Conservation (phyloP, 2,797 vertebrate species). For the Rhinoraja longicauda region DNA sequence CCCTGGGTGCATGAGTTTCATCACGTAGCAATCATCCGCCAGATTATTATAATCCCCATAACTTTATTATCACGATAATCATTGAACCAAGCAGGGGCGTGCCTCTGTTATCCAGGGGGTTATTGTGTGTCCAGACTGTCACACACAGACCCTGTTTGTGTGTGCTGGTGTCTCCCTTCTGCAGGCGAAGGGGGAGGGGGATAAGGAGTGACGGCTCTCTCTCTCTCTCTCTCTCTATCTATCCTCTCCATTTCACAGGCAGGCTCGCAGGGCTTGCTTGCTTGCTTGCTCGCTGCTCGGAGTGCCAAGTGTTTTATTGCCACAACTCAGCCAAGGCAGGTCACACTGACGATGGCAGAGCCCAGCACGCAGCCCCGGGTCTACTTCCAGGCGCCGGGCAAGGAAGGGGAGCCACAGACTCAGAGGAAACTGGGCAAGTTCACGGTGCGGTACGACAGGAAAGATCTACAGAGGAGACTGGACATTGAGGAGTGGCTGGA, state of each 20-base stretch:
- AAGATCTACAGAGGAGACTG: slow-evolving; percentile 86
- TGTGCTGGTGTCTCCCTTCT: slow-evolving; percentile 24
- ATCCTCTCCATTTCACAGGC: not conserved
- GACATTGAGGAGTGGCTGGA: slow-evolving; percentile 95
- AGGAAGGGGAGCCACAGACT: slow-evolving; percentile 63
- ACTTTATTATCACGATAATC: not conserved
- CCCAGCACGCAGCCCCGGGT: slow-evolving; percentile 73
- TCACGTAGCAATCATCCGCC: not conserved
- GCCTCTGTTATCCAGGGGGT: not conserved
- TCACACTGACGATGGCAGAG: slow-evolving; percentile 50
- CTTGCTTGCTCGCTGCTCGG: not conserved
- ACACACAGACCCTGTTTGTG: slow-evolving; percentile 16
- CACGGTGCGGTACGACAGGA: slow-evolving; percentile 90
- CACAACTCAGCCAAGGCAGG: not conserved
- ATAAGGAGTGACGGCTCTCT: not conserved
- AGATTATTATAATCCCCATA: not conserved
- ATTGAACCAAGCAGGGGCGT: not conserved
- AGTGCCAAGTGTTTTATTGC: not conserved
- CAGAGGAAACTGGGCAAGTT: slow-evolving; percentile 82
- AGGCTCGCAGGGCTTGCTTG: not conserved
- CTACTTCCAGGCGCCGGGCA: slow-evolving; percentile 73
- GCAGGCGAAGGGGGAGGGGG: not conserved
- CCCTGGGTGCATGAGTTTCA: not conserved
- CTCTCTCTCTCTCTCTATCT: not conserved
- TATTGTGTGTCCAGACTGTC: slow-evolving; percentile 6